Base-by-base conservation (phyloP, 2,113 vertebrate species). In the Salminus brasiliensis region DNA sequence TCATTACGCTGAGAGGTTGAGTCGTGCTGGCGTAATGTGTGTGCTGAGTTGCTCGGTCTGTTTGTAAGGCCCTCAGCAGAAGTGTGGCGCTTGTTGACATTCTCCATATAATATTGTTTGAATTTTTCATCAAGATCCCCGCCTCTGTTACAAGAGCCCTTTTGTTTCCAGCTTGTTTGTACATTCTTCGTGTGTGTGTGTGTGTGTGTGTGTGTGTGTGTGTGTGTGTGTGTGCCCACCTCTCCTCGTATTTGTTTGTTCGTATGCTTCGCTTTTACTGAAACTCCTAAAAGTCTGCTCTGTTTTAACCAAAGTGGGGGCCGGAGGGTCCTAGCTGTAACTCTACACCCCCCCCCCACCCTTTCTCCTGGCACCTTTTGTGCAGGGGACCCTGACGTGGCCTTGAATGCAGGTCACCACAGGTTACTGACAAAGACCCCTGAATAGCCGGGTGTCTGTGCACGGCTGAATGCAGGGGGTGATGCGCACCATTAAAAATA, bases 71-170 rank as follows among this genome's bases (percentile, higher is more conserved):
- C 94, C 96, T 97, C 88, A 93, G 94, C 94, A 96, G 92, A 92
- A 96, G 95, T 92, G 90, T 94, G 94, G 92, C 93, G 91, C 80
- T 85, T 95, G 95, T 95, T 95, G 95, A 96, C 96, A 94, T 94
- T 94, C 91, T 93, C 94, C 93, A 91, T 94, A 94, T 95, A 95
- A 95, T 96, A 97, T 94, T 96, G 95, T 95, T 96, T 97, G 95
- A 95, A 95, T 97, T 97, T 97, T 96, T 95, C 95, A 94, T 92
- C 92, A 86, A 78, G 87, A 94, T 92, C 92, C 93, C 85, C 84
- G 92, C 91, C 90, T 90, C 88, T 72, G 69, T 90, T 92, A 88
- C 91, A 91, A 85, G 84, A 93, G 91, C 79, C 83, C 89, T 94
- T 92, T 90, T 91, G 93, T 88, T 89, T 91, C 88, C 89, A 74